Base-by-base conservation (phyloP, 2,888 invertebrate species). In the Apamea monoglypha region DNA sequence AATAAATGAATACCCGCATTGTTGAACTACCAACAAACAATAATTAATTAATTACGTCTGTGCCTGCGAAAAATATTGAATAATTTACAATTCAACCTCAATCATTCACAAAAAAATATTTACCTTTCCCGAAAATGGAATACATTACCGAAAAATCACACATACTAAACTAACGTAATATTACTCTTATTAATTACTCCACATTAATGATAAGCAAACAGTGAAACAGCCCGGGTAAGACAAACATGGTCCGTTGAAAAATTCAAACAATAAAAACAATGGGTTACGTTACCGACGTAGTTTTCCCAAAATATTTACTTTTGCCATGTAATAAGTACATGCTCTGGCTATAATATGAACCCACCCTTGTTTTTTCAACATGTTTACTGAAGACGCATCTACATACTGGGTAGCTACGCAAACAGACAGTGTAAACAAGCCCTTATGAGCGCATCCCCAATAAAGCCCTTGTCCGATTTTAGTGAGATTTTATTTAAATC, bases 301-400 rank as follows among this genome's bases (percentile, higher is more conserved):
- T 90, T 90, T 86, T 78, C 81, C 83, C 86, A 86, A 86, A 89
- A 90, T 94, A 93, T 94, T 94, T 94, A 92, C 91, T 87, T 88
- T 90, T 88, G 88, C 87, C 92, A 92, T 93, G 89, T 93, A 92
- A 81, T 89, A 88, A 90, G 86, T 89, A 88, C 79, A 81, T 87
- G 80, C 80, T 82, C 83, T 75, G 73, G 83, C 82, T 86, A 88
- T 94, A 92, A 94, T 94, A 93, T 93, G 92, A 81, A 93, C 89
- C 89, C 88, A 91, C 96, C 97, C 96, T 95, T 96, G 96, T 96
- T 97, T 97, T 96, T 97, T 96, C 95, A 96, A 94, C 93, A 85
- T 97, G 96, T 96, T 96, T 96, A 94, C 95, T 91, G 91, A 96
- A 96, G 96, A 95, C 95, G 96, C 96, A 96, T 96, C 95, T 95